These are phyloP conservation scores for Nomada fabriciana DNA, from an alignment of 2,888 invertebrate genomes.

Conservation along the genomic window DNA sequence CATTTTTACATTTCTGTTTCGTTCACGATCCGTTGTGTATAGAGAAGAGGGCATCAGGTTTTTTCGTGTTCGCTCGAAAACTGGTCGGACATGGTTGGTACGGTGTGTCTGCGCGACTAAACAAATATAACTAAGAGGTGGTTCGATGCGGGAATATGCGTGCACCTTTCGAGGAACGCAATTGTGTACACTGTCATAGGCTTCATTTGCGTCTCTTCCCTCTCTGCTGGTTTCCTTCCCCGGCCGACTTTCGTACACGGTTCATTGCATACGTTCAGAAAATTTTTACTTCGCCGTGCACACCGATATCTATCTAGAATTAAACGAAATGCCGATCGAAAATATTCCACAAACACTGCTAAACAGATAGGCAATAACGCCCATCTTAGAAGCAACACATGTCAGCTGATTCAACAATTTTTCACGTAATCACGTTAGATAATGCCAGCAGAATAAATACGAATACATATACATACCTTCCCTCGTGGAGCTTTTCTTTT, in stretches of 20 bases:
- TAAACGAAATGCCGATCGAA: not conserved
- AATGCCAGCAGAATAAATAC: slow-evolving; percentile 34
- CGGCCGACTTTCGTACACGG: slow-evolving; percentile 30
- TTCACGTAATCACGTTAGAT: slow-evolving; percentile 34
- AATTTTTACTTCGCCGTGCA: not conserved
- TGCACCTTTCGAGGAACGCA: slow-evolving; percentile 63
- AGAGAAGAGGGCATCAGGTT: slow-evolving; percentile 10
- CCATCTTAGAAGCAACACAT: not conserved
- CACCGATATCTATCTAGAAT: slow-evolving; percentile 4
- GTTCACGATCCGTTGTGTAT: not conserved
- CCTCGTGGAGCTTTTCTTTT: not conserved
- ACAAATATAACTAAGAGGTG: slow-evolving; percentile 58
- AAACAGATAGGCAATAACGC: slow-evolving; percentile 11
- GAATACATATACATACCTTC: not conserved
- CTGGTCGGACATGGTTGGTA: slow-evolving; percentile 51
- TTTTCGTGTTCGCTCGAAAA: slow-evolving; percentile 48
- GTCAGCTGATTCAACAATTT: slow-evolving; percentile 49
- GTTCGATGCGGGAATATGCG: slow-evolving; percentile 35
- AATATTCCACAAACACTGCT: slow-evolving; percentile 16
- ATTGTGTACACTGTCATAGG: slow-evolving; percentile 61
- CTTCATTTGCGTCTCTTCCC: slow-evolving; percentile 51
- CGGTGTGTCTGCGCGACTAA: slow-evolving; percentile 58
- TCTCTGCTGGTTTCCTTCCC: slow-evolving; percentile 20
- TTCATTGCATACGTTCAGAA: slow-evolving; percentile 30
- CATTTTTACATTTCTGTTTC: slow-evolving; percentile 31